Evolutionary conservation across 2,888 invertebrate species (phyloP), one percentile per base, ranked within the genome.

Genomic region (Harpalus rufipes): DNA sequence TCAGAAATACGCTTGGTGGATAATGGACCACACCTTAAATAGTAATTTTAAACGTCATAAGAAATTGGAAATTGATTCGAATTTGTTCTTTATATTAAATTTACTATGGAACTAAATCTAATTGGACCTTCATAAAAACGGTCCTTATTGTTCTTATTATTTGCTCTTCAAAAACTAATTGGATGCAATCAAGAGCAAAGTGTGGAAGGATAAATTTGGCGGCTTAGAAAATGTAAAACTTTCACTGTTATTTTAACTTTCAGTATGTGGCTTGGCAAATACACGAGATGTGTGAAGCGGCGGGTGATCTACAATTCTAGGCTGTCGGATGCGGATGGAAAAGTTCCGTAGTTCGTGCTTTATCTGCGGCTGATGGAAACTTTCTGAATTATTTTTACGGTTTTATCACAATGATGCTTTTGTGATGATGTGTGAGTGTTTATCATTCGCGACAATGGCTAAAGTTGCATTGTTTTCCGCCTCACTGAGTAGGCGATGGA

Each of bases 361-460:
- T 83, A 83, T 83, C 83, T 83, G 83, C 44, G 56, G 56, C 25
- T 41, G 72, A 72, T 61, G 83, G 72, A 83, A 82, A 83, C 41
- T 83, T 83, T 83, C 76, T 83, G 85, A 80, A 85, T 85, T 72
- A 85, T 85, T 85, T 85, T 85, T 79, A 78, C 78, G 84, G 85
- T 85, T 79, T 80, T 85, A 85, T 85, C 80, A 80, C 80, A 80
- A 85, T 84, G 83, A 83, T 83, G 83, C 74, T 83, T 82, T 74
- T 83, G 84, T 85, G 85, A 85, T 85, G 85, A 85, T 85, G 85
- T 85, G 85, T 85, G 80, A 85, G 58, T 80, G 85, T 85, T 85
- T 80, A 68, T 85, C 80, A 85, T 84, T 51, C 51, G 76, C 83
- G 74, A 83, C 83, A 83, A 83, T 83, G 59, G 83, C 51, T 68